These are phyloP conservation scores for Neodon shergylaensis DNA, from an alignment of 2,113 vertebrate species.

Conservation along the genomic window DNA sequence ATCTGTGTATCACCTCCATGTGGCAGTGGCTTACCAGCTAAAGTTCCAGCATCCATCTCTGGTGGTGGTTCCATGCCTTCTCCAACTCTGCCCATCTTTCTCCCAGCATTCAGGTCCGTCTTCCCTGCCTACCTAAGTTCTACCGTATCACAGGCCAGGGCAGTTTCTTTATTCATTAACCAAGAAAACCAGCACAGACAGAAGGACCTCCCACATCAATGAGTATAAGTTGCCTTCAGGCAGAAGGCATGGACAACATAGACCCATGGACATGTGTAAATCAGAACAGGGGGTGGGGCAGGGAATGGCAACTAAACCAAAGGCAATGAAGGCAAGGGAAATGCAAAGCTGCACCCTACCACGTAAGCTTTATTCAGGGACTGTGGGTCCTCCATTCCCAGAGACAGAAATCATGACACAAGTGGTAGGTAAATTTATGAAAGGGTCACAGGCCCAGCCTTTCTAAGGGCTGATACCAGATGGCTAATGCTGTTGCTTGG, in stretches of 20 bases:
- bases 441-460: slow-evolving; percentile 1
- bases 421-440: not conserved
- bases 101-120: no score
- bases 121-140: no score
- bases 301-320: not conserved
- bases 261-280: not conserved
- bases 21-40: no score
- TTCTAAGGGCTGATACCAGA: not conserved
- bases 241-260: slow-evolving; percentile 26
- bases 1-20: no score
- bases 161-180: no score
- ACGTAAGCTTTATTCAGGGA: not conserved
- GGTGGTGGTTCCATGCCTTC: no score
- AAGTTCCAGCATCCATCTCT: no score
- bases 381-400: not conserved
- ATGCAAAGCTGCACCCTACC: not conserved
- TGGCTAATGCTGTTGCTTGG: slow-evolving; percentile 54
- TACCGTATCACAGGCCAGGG: no score
- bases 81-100: no score
- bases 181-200: no score
- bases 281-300: not conserved
- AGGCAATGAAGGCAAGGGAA: not conserved
- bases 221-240: not conserved
- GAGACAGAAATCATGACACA: not conserved
- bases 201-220: not conserved